Evolutionary conservation across 2,888 invertebrate species (phyloP).

Genomic region (Philonicus albiceps): DNA sequence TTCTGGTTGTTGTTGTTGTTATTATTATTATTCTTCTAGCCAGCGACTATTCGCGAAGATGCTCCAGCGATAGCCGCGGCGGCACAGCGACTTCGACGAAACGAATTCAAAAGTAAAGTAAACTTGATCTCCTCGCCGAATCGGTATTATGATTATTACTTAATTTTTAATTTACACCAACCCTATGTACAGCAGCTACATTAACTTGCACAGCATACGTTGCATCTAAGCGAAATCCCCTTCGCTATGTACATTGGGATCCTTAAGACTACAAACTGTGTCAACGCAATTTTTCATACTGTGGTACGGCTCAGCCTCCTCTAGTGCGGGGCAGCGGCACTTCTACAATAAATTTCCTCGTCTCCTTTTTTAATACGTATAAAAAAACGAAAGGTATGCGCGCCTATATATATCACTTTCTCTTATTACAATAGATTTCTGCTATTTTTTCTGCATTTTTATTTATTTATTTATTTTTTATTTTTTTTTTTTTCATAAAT

Average conservation of each 20-base stretch:
- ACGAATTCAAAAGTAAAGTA: not conserved
- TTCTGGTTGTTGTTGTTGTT: not conserved
- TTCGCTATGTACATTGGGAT: conserved; percentile 20
- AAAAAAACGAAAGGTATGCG: conserved; percentile 1
- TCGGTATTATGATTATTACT: not conserved
- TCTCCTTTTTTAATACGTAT: not conserved
- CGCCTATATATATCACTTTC: conserved; percentile 32
- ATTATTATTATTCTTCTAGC: not conserved
- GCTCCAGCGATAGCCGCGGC: not conserved
- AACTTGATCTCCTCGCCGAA: not conserved
- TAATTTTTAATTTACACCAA: conserved; percentile 12
- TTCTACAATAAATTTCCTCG: not conserved
- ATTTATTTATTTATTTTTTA: not conserved
- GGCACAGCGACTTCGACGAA: not conserved
- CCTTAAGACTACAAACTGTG: not conserved
- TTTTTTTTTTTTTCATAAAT: conserved; percentile 16
- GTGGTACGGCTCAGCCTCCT: not conserved
- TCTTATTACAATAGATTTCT: conserved; percentile 16
- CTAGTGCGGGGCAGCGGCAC: not conserved
- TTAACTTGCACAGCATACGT: conserved; percentile 25
- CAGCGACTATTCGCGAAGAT: not conserved
- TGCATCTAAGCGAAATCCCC: not conserved
- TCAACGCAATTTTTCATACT: conserved; percentile 24
- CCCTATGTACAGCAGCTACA: conserved; percentile 3
- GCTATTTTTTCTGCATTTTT: conserved; percentile 9